Base-by-base conservation (phyloP, 2,888 invertebrate species). In the Eristalis arbustorum region DNA sequence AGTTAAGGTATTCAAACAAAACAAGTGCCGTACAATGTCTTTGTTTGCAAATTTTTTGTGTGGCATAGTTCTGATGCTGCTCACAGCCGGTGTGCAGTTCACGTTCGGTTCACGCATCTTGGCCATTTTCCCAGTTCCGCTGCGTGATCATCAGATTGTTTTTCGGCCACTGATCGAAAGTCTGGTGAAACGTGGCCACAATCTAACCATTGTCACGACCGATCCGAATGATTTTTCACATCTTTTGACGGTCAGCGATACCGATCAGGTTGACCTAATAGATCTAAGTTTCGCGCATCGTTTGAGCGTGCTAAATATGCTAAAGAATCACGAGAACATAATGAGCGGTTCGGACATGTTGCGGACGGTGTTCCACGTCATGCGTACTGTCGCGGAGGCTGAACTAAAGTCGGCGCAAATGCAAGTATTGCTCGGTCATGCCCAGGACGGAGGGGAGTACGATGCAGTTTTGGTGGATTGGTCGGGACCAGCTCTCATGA, bases 391-490 rank as follows among this genome's bases (percentile, higher is more conserved):
- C 8, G 79, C 88, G 0, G 90, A 90, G 34, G 88, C 84, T n/a
- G 89, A 90, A 68, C 63, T 91, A 13, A 88, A 89, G 73, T 89
- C 89, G 18, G 87, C 89, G 25, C 89, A 90, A 88, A 88, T 91
- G 22, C 88, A 90, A 83, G 40, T 88, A 18, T 67, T 91, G 2
- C 76, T 91, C 4, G 61, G 62, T 57, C n/a, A 62, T n/a, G 42
- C 61, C 57, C 84, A 89, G 3, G 71, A 85, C 25, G 64, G 93
- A 78, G 93, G 92, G 0, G 93, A 93, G 37, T 95, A 95, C 88
- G 95, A 95, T 90, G 89, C 95, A 40, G 93, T 95, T 0, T 91
- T 95, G 56, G 93, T 94, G 3, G 95, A 95, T 90, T 93, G 93
- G n/a, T 92, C 94, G 8, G 91, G 93, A 4, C 89, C 89, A n/a